Base-by-base conservation (phyloP, 2,888 invertebrate species). In the Matsumyia berberina region DNA sequence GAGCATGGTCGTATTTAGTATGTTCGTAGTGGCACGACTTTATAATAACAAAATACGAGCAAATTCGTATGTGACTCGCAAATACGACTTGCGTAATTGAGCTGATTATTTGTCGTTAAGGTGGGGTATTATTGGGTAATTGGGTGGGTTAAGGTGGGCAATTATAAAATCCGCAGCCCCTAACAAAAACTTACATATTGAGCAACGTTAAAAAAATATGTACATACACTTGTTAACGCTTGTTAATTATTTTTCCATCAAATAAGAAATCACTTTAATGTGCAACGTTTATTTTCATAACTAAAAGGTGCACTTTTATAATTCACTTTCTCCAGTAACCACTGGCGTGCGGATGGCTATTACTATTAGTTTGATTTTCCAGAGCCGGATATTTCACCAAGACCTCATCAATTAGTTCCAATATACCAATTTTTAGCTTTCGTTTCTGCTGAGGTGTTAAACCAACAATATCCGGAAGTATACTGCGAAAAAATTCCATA, bases 401-500 rank as follows among this genome's bases (percentile, higher is more conserved):
- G 5, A 92, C 91, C 73, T 93, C 92, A 87, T 93, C 93, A 60
- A 93, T 93, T 19, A 93, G 87, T 87, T 92, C 90, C 19, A 93
- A 88, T 69, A 93, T 90, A 6, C 93, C 92, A 86, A 93, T 93
- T 90, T 93, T 93, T 0, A 93, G 90, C 88, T 92, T 92, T 9
- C 93, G 90, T 72, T 93, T 93, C 82, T 93, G 93, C 69, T 92
- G 91, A 3, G 91, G 90, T n/a, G 92, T 92, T 86, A 93, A 90
- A 17, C 90, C 89, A 33, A 90, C 91, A 58, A 93, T 92, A 87
- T 93, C 93, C 8, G 93, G 93, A 42, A 93, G 86, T 60, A 93
- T 91, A 88, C 93, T 93, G 87, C 91, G 92, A 58, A 93, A 93
- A 88, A 93, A 93, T 74, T 92, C 92, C 89, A 91, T 90, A 79